Evolutionary conservation across 1,140 invertebrate species (phyloP), one percentile per base, ranked within the genome.

Genomic region (Gryllus bimaculatus): DNA sequence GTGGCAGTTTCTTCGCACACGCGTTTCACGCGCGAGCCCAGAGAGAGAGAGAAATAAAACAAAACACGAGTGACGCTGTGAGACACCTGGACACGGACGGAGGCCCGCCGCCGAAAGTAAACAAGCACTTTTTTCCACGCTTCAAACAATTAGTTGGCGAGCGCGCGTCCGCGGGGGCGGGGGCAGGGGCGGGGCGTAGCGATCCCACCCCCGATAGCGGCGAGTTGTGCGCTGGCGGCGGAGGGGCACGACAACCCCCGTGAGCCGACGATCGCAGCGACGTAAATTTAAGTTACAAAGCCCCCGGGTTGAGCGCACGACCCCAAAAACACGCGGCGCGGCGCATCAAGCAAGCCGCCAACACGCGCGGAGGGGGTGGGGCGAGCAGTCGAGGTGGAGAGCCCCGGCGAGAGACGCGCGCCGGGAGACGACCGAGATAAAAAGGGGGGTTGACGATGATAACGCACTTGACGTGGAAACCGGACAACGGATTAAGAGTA

Each of bases 241-340:
- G 10, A 18, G 10, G 54, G 18, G 10, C 54, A 66, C 54, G 10
- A 18, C 54, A 10, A 66, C 0, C 18, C 54, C 54, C 54, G 10
- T 10, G 10, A 10, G 54, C 54, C 54, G 10, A 66, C 54, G 10
- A 18, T 66, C 54, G 54, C 54, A 13, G 18, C 54, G 10, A 18
- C 54, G 54, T 66, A 66, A 66, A 66, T 66, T 66, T 66, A 66
- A 66, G 54, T 66, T 66, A 66, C 54, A 66, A 66, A 66, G 54
- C 54, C 18, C 54, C 10, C 10, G 54, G 54, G 10, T 66, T 66
- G 54, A 66, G 10, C 10, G 18, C 10, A 66, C 54, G 54, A 10
- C 54, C 54, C 54, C 10, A 66, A 66, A 66, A 66, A 66, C 54
- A 66, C 54, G 54, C 54, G 54, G 18, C 10, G 18, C 54, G 18